These are phyloP conservation scores for Danio jaintianensis DNA, from an alignment of 2,797 vertebrate genomes.

Conservation along the genomic window DNA sequence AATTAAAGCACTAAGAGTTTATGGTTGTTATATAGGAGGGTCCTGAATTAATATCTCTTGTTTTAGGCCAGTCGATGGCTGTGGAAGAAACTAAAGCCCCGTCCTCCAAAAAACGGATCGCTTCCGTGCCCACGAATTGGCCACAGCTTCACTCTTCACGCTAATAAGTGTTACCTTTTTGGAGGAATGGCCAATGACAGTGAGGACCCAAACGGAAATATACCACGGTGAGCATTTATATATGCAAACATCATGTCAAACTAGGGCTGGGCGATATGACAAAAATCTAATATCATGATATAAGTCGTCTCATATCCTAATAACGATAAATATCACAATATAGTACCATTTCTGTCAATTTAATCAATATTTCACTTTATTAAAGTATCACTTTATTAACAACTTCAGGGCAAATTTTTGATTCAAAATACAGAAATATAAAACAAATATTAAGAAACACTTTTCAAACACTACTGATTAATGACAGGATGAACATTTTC, in stretches of 20 bases:
- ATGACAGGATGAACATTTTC: too few species aligned
- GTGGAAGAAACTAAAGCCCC: constrained; percentile 96
- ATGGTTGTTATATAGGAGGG: neutral
- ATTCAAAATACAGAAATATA: too few species aligned
- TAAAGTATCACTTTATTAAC: too few species aligned
- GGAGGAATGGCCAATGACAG: constrained; percentile 97
- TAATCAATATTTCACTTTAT: too few species aligned
- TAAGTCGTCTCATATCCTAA: too few species aligned
- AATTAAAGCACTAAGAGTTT: neutral
- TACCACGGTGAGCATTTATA: constrained; percentile 83
- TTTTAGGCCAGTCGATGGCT: constrained; percentile 94
- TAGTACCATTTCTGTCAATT: too few species aligned
- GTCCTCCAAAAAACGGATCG: constrained; percentile 82
- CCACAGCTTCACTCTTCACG: constrained; percentile 93
- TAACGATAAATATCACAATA: too few species aligned
- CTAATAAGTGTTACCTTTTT: constrained; percentile 95
- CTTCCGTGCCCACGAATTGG: constrained; percentile 93
- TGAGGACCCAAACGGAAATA: constrained; percentile 94
- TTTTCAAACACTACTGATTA: too few species aligned
- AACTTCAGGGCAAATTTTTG: too few species aligned
- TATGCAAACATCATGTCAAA: neutral
- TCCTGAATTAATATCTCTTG: neutral
- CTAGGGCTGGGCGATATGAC: neutral
- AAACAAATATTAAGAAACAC: too few species aligned
- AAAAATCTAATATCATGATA: too few species aligned